Evolutionary conservation across 2,113 vertebrate species (phyloP), one percentile per base, ranked within the genome.

Genomic region (Labeo catla): DNA sequence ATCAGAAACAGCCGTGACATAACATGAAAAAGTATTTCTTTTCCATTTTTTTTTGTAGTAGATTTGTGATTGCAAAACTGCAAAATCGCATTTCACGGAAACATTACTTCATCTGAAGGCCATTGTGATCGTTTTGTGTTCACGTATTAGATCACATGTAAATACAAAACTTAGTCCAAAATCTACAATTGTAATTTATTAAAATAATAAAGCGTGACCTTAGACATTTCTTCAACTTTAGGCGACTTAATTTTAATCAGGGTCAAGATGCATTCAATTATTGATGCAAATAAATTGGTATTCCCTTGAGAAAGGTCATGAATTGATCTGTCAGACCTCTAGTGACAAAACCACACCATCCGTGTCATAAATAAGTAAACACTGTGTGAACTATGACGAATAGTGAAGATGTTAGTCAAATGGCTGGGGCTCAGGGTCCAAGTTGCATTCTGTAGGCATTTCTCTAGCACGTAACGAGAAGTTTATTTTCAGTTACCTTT

Each of bases 331-430:
- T 93, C 91, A 92, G 72, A 80, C 78, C 77, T 86, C 61, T 84
- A 83, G 83, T 92, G 93, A 94, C 94, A 93, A 92, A 88, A 74
- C 88, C 91, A 85, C 72, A 91, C 89, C 86, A 86, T 86, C 88
- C 88, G 84, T 86, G 84, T 87, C 91, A 90, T 91, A 93, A 91
- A 91, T 88, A 90, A 92, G 91, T 92, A 92, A 93, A 93, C 90
- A 92, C 91, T 59, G 45, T 91, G 87, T 91, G 91, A 91, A 91
- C 91, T 89, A 87, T 90, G 93, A 92, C 74, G 88, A 86, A 90
- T 92, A 89, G 86, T 86, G 81, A 89, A 89, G 77, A 89, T 89
- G 92, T 93, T 93, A 91, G 89, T 92, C 87, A 91, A 90, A 91
- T 92, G 89, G 88, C 89, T 90, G 91, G 88, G 89, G 79, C 89